These are phyloP conservation scores for Microdon myrmicae DNA, from an alignment of 2,888 invertebrate species.

Conservation along the genomic window DNA sequence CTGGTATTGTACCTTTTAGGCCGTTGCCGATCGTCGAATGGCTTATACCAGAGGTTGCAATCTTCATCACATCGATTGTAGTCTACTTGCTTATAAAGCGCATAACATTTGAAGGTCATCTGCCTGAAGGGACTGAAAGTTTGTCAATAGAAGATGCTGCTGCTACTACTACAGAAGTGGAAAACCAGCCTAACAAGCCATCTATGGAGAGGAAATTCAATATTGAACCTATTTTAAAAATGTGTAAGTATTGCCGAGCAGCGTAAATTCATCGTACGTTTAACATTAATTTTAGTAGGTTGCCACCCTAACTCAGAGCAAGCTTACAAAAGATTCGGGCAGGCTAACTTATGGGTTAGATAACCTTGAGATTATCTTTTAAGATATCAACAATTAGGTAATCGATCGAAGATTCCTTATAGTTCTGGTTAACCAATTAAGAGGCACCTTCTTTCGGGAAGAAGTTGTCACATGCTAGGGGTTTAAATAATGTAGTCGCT, in stretches of 20 bases:
- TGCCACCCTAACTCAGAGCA: too few relatives aligned
- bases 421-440: too few relatives aligned
- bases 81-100: conserved; percentile 69
- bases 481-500: too few relatives aligned
- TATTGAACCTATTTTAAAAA: conserved; percentile 62
- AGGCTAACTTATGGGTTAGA: too few relatives aligned
- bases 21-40: conserved; percentile 75
- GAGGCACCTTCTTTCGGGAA: too few relatives aligned
- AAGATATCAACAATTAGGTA: too few relatives aligned
- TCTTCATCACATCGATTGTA: conserved; percentile 69
- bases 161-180: conserved; percentile 5
- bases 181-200: conserved; percentile 3
- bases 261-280: too few relatives aligned
- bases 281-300: too few relatives aligned
- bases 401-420: too few relatives aligned
- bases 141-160: conserved; percentile 23
- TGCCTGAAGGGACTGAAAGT: conserved; percentile 52
- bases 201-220: conserved; percentile 52
- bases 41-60: conserved; percentile 80
- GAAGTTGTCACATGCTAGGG: too few relatives aligned
- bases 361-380: too few relatives aligned
- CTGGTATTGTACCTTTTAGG: conserved; percentile 63
- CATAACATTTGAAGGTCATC: conserved; percentile 55
- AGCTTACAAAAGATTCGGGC: too few relatives aligned
- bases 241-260: conserved; percentile 57